Percentiles rank a stretch among this genome's conserved stretches.
These are phyloP conservation scores for Aphidoletes aphidimyza DNA, from an alignment of 2,888 invertebrate species.

Conservation along the genomic window DNA sequence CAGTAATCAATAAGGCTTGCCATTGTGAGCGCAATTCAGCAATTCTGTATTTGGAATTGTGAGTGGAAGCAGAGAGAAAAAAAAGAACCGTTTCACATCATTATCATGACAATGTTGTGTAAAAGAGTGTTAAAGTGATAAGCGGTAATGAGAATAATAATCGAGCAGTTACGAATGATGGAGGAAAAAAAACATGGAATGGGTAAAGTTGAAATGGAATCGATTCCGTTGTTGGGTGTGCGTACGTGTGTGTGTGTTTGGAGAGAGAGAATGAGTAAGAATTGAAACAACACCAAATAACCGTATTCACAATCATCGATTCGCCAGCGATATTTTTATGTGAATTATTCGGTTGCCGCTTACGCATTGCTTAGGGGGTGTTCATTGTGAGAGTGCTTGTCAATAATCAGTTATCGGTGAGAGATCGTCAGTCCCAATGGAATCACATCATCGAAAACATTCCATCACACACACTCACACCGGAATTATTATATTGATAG, in stretches of 20 bases:
- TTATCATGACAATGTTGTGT: constrained; percentile 20
- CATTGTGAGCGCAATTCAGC: background rate
- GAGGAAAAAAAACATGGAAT: too few relatives aligned
- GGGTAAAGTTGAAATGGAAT: too few relatives aligned
- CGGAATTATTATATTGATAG: constrained; percentile 1
- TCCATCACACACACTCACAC: background rate
- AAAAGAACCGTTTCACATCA: background rate
- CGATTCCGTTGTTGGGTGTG: too few relatives aligned
- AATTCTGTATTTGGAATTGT: background rate
- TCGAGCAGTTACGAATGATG: constrained; percentile 23
- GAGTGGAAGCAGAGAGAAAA: background rate
- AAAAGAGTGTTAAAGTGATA: constrained; percentile 31
- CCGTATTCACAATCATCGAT: background rate
- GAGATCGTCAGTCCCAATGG: background rate
- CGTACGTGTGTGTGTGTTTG: too few relatives aligned
- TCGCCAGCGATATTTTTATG: background rate
- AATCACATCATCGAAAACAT: background rate
- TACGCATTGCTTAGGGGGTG: too few relatives aligned
- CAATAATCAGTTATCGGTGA: constrained; percentile 8
- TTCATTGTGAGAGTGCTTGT: background rate
- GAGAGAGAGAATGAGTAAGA: too few relatives aligned
- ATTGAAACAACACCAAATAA: background rate
- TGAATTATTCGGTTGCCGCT: too few relatives aligned
- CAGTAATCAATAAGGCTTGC: background rate
- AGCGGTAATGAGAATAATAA: constrained; percentile 19